phyloP scores from a whole-genome alignment of 2,797 vertebrate genomes.

The Morelia viridis region DNA sequence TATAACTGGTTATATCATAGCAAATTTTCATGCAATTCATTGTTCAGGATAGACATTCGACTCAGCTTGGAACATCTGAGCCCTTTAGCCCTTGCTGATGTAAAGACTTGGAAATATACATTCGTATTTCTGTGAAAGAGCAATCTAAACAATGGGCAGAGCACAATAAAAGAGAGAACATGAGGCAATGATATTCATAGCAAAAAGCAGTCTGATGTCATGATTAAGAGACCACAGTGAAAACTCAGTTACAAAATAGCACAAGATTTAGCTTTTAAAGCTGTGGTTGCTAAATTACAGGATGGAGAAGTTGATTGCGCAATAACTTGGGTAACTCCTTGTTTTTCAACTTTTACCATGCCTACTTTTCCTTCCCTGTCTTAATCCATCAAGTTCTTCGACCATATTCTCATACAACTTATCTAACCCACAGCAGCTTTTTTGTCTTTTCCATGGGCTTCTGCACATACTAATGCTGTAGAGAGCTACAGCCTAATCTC shows the following conservation, averaged over 20 bases:
- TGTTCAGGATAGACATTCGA: neutral
- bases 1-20: neutral
- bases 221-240: neutral
- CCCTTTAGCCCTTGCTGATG: neutral
- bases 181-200: neutral
- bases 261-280: neutral
- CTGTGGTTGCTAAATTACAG: neutral
- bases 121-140: neutral
- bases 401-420: neutral
- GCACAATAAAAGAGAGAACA: neutral
- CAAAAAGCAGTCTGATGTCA: neutral
- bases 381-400: neutral
- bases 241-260: neutral
- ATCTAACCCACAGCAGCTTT: neutral
- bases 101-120: neutral
- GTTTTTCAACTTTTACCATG: neutral
- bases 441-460: neutral
- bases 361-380: neutral
- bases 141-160: slow-evolving; percentile 1
- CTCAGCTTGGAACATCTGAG: neutral
- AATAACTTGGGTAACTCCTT: neutral
- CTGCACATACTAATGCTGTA: neutral
- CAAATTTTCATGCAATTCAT: neutral
- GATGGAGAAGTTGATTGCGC: neutral
- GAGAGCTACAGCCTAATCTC: neutral